Evolutionary conservation across 2,113 vertebrate genomes (phyloP).

Genomic region (Morone chrysops): DNA sequence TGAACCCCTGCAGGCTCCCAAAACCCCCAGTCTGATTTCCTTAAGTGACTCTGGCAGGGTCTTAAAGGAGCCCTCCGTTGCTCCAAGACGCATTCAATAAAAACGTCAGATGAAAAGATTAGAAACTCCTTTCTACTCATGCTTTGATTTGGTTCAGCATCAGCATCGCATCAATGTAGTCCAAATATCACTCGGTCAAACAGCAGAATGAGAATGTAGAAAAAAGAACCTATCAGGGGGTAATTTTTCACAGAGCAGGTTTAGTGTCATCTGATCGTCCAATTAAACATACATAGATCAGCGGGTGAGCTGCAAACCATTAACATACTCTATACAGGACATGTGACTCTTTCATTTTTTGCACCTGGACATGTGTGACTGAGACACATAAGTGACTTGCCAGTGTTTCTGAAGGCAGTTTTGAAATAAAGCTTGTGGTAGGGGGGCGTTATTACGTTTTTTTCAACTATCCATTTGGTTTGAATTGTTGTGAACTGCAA

Average conservation of each 20-base stretch:
- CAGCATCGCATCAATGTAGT: slow-evolving; percentile 42
- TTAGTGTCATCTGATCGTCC: slow-evolving; percentile 52
- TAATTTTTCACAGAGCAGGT: slow-evolving; percentile 54
- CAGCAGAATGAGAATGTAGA: slow-evolving; percentile 27
- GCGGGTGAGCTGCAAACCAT: background rate
- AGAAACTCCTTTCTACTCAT: slow-evolving; percentile 64
- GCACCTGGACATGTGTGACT: slow-evolving; percentile 42
- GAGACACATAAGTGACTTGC: slow-evolving; percentile 48
- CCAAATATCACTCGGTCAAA: slow-evolving; percentile 59
- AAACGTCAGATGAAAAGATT: slow-evolving; percentile 83
- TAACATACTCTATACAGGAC: background rate
- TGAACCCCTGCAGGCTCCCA: slow-evolving; percentile 81
- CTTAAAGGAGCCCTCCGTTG: slow-evolving; percentile 72
- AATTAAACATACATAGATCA: slow-evolving; percentile 51
- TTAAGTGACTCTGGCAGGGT: slow-evolving; percentile 81
- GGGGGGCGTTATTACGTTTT: slow-evolving; percentile 9
- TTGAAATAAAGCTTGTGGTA: slow-evolving; percentile 37
- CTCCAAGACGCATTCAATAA: slow-evolving; percentile 81
- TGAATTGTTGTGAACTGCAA: slow-evolving; percentile 65
- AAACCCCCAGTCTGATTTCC: slow-evolving; percentile 80
- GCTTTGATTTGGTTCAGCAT: slow-evolving; percentile 67
- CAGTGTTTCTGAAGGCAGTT: slow-evolving; percentile 50
- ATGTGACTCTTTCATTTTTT: slow-evolving; percentile 33
- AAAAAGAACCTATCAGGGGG: slow-evolving; percentile 24
- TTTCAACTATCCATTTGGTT: slow-evolving; percentile 59